These are phyloP conservation scores for Heterochromis multidens DNA, from an alignment of 2,113 vertebrate species.

Conservation along the genomic window DNA sequence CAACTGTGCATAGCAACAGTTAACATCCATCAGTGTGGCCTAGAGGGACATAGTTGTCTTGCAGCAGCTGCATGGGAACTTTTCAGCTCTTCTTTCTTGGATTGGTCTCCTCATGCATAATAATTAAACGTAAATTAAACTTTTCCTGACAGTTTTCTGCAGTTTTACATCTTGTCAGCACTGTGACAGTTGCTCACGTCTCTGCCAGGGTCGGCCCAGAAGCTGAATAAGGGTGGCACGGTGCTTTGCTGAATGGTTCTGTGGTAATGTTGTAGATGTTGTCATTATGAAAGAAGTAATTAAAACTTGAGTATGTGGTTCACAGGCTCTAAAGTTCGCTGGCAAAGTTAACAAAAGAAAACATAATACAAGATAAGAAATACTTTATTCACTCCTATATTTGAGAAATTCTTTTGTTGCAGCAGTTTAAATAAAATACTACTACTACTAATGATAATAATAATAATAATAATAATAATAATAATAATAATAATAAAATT, in stretches of 20 bases:
- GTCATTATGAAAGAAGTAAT: not conserved
- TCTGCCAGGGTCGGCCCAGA: slow-evolving; percentile 17
- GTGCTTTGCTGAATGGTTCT: not conserved
- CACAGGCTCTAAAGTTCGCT: not conserved
- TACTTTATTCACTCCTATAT: too few relatives aligned
- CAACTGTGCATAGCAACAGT: not conserved
- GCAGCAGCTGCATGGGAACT: slow-evolving; percentile 30
- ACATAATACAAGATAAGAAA: not conserved
- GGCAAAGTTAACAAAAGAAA: not conserved
- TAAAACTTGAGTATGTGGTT: not conserved
- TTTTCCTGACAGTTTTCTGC: slow-evolving; percentile 43
- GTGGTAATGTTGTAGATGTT: not conserved
- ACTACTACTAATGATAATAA: too few relatives aligned
- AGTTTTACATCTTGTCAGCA: slow-evolving; percentile 43
- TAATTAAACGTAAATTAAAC: slow-evolving; percentile 55
- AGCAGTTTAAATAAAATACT: too few relatives aligned
- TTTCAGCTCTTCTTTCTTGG: slow-evolving; percentile 9
- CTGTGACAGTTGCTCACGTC: slow-evolving; percentile 39
- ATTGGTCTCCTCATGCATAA: slow-evolving; percentile 51
- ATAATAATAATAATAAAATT: too few relatives aligned
- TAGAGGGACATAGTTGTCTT: slow-evolving; percentile 43
- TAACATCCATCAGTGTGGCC: slow-evolving; percentile 13
- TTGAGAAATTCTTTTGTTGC: too few relatives aligned
- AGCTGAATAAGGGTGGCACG: slow-evolving; percentile 35
- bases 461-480: too few relatives aligned